Evolutionary conservation across 2,113 vertebrate genomes (phyloP), one percentile per base, ranked within the genome.

Genomic region (Tretioscincus oriximinensis): DNA sequence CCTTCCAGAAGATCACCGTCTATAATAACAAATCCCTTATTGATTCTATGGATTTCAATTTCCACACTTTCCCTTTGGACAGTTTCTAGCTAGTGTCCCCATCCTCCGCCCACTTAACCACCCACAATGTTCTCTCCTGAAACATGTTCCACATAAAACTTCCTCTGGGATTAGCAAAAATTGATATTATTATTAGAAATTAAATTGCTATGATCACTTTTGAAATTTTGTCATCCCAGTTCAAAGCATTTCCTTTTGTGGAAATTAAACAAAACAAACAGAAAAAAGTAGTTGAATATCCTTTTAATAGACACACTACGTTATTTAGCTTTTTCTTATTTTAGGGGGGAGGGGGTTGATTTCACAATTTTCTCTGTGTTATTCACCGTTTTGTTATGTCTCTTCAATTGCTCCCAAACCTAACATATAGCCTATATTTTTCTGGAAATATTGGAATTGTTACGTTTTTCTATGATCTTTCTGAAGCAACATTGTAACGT

Each of bases 1-100:
- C 54, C 84, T 93, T 88, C 89, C 84, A 87, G 83, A 78, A 0
- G 0, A 67, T 84, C 73, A 31, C 54, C 73, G 58, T 80, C 85
- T 84, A 9, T 75, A 89, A 60, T 84, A 83, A 90, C 81, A 90
- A 89, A 92, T 87, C 92, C 89, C 82, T 21, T 79, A 76, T 87
- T 89, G 80, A 68, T 81, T 88, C 80, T 80, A 88, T 1, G 0
- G 83, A 87, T 92, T 91, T 91, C 87, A 87, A 86, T 91, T 90
- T 89, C 86, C 85, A 87, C 81, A 76, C 76, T 78, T 90, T 87
- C 83, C 86, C 89, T 88, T 87, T 85, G 89, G 87, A 89, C 86
- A 86, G 73, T 84, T 91, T 89, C 91, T 82, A 86, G 41, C 85
- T 91, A 88, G 91, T 92, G 90, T 87, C 74, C 0, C 70, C 65